Percentiles rank a stretch among this genome's conserved stretches.
These are phyloP conservation scores for Zophobas atratus DNA, from an alignment of 1,140 invertebrate genomes.

Conservation along the genomic window DNA sequence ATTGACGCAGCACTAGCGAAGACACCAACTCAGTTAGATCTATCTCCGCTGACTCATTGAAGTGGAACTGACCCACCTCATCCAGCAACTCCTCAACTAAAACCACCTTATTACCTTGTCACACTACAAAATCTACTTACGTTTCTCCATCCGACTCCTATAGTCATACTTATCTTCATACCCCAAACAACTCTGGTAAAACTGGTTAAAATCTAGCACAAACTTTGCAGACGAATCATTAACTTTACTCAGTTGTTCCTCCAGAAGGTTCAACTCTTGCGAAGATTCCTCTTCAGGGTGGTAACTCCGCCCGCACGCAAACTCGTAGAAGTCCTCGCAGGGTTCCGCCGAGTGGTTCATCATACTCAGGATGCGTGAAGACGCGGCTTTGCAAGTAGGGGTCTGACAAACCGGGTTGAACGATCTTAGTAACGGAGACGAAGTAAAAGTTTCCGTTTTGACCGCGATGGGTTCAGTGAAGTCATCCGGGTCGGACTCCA, in stretches of 20 bases:
- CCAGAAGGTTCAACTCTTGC: conserved; percentile 3
- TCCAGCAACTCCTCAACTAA: conserved; percentile 46
- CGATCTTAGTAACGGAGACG: neutral
- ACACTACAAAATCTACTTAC: conserved; percentile 13
- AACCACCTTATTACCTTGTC: conserved; percentile 10
- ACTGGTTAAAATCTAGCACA: conserved; percentile 33
- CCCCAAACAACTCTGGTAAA: conserved; percentile 49
- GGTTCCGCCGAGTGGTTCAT: conserved; percentile 72
- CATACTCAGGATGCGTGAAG: conserved; percentile 49
- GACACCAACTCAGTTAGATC: conserved; percentile 51
- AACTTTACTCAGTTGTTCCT: neutral
- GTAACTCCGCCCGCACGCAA: conserved; percentile 72
- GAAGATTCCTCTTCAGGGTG: conserved; percentile 14
- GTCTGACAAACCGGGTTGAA: conserved; percentile 6
- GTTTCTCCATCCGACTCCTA: conserved; percentile 15
- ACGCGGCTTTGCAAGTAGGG: conserved; percentile 20
- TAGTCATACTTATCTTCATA: conserved; percentile 50
- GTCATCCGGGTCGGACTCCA: conserved; percentile 1
- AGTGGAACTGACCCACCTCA: conserved; percentile 31
- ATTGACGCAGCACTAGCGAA: conserved; percentile 45
- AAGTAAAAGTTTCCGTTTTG: too few relatives aligned
- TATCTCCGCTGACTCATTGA: neutral
- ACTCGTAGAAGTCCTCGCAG: conserved; percentile 83
- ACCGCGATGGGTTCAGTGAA: neutral
- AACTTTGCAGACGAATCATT: conserved; percentile 21